These are phyloP conservation scores for Pentalonia nigronervosa DNA, from an alignment of 1,140 invertebrate species.

Conservation along the genomic window DNA sequence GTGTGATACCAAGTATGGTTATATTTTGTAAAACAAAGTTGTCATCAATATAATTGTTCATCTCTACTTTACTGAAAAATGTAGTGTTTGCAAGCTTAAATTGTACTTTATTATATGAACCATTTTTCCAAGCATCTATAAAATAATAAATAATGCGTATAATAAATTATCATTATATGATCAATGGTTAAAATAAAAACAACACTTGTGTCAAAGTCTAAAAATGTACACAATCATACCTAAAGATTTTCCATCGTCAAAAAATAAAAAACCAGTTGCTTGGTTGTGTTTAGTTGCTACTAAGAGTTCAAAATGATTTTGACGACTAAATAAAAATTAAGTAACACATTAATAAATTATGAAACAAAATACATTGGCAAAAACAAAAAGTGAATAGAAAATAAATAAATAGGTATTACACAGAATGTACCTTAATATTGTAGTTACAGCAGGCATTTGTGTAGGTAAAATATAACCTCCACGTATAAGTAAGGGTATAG, in stretches of 20 bases:
- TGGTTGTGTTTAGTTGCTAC: neutral
- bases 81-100: neutral
- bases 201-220: neutral
- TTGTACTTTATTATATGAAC: neutral
- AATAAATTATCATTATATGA: neutral
- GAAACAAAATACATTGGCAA: neutral
- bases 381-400: neutral
- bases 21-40: neutral
- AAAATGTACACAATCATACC: neutral
- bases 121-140: neutral
- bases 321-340: neutral
- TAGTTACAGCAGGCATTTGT: constrained; percentile 72
- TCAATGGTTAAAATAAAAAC: neutral
- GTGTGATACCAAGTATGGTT: neutral
- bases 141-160: neutral
- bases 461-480: constrained; percentile 78
- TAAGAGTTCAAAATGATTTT: neutral
- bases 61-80: neutral
- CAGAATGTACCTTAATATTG: constrained; percentile 66
- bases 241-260: neutral
- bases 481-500: constrained; percentile 74
- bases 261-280: neutral
- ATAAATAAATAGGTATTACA: neutral
- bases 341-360: neutral
- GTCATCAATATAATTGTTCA: neutral